These are phyloP conservation scores for Aphidius gifuensis DNA, from an alignment of 1,140 invertebrate genomes.

Conservation along the genomic window DNA sequence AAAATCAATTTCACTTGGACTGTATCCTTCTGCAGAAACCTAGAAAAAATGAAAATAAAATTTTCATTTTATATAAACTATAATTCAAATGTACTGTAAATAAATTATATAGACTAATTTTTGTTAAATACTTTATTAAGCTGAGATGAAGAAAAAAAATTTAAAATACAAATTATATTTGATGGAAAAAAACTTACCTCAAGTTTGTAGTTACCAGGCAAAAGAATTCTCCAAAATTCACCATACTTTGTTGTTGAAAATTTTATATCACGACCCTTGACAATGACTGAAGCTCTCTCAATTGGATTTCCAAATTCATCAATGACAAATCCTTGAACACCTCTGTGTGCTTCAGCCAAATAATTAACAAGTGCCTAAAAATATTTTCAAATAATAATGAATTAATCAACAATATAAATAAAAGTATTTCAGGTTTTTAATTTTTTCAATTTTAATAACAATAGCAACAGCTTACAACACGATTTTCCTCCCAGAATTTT, in stretches of 20 bases:
- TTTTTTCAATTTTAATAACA: no score
- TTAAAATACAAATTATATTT: no score
- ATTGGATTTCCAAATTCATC: conserved; percentile 80
- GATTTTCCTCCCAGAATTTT: conserved; percentile 94
- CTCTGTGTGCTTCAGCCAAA: conserved; percentile 83
- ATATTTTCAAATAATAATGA: conserved; percentile 1
- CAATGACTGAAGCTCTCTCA: conserved; percentile 76
- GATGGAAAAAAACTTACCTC: conserved; percentile 60
- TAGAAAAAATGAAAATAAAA: conserved; percentile 43
- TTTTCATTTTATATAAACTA: conserved; percentile 11
- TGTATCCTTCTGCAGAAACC: conserved; percentile 81
- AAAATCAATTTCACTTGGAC: conserved; percentile 79
- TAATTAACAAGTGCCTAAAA: conserved; percentile 77
- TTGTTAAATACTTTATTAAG: no score
- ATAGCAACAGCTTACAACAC: conserved; percentile 71
- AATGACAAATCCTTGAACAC: conserved; percentile 77
- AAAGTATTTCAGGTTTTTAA: no score
- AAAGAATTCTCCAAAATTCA: conserved; percentile 87
- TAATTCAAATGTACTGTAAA: not conserved
- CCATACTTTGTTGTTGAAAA: conserved; percentile 87
- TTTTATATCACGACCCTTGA: conserved; percentile 82
- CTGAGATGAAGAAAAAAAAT: no score
- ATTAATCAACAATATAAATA: conserved; percentile 20
- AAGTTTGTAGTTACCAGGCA: conserved; percentile 80
- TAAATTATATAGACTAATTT: not conserved